phyloP scores from a whole-genome alignment of 2,888 invertebrate genomes.

The Emesis russula region DNA sequence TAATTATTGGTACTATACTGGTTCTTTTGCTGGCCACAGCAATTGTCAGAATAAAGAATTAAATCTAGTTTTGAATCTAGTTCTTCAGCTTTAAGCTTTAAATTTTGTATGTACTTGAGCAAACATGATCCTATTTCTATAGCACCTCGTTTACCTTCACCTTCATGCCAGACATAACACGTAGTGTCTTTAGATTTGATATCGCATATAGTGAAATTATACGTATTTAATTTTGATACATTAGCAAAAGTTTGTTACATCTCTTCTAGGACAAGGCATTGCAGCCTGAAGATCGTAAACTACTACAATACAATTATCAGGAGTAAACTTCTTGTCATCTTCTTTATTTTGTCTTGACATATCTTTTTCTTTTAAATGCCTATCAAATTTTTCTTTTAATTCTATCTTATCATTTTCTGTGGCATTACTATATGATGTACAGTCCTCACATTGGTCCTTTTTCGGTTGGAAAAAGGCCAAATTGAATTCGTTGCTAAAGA shows the following conservation, averaged over 20 bases:
- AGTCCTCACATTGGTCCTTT: conserved; percentile 44
- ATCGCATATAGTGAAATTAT: conserved; percentile 2
- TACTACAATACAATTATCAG: conserved; percentile 5
- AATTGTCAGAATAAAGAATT: background rate
- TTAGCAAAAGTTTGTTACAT: background rate
- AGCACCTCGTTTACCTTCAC: background rate
- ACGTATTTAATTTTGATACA: conserved; percentile 8
- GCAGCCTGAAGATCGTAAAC: conserved; percentile 14
- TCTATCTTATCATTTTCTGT: conserved; percentile 15
- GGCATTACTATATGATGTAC: conserved; percentile 2
- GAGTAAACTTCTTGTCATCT: conserved; percentile 15
- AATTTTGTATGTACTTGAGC: background rate
- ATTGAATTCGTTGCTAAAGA: conserved; percentile 69
- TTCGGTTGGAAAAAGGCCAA: conserved; percentile 68
- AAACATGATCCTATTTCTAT: conserved; percentile 1
- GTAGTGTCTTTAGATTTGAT: conserved; percentile 1
- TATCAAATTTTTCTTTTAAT: conserved; percentile 1
- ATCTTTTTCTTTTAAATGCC: background rate
- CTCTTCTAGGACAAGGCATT: conserved; percentile 7
- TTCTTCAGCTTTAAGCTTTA: background rate
- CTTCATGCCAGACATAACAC: conserved; percentile 5
- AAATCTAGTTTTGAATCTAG: background rate
- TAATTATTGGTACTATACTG: too few species aligned
- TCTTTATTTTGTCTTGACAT: conserved; percentile 2
- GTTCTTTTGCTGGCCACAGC: conserved; percentile 10